These are phyloP conservation scores for Drosophila barbarae DNA, from an alignment of 2,888 invertebrate genomes.

Conservation along the genomic window DNA sequence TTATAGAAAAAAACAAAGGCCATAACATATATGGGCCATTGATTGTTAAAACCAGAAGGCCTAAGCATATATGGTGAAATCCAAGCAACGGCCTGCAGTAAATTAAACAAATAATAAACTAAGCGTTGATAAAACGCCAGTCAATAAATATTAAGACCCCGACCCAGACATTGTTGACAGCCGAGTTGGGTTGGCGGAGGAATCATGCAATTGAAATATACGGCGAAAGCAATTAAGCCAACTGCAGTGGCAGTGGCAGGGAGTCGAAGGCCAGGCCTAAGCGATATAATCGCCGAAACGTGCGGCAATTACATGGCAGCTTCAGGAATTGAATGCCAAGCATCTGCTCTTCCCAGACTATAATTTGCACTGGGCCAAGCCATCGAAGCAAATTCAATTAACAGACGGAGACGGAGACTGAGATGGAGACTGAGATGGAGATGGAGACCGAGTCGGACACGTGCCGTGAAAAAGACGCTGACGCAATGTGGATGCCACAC, in stretches of 20 bases:
- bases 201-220: slow-evolving; percentile 32
- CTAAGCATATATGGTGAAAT: slow-evolving; percentile 7
- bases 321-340: slow-evolving; percentile 66
- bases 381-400: slow-evolving; percentile 61
- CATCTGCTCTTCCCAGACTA: slow-evolving; percentile 45
- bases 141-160: slow-evolving; percentile 25
- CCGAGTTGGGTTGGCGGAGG: neutral
- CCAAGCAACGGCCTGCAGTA: slow-evolving; percentile 10
- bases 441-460: slow-evolving; percentile 26
- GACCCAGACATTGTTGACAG: slow-evolving; percentile 24
- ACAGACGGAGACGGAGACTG: slow-evolving; percentile 22
- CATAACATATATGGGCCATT: slow-evolving; percentile 9
- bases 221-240: slow-evolving; percentile 48
- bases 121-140: slow-evolving; percentile 20
- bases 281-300: slow-evolving; percentile 71
- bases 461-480: slow-evolving; percentile 34
- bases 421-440: neutral
- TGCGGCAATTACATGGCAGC: slow-evolving; percentile 68
- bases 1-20: slow-evolving; percentile 7
- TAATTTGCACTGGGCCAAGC: slow-evolving; percentile 40
- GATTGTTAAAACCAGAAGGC: slow-evolving; percentile 7
- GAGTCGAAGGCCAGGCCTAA: slow-evolving; percentile 52
- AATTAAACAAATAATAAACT: slow-evolving; percentile 38
- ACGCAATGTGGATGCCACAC: slow-evolving; percentile 29
- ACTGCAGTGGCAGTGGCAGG: slow-evolving; percentile 41